These are phyloP conservation scores for Trichomalopsis sarcophagae DNA, from an alignment of 1,140 invertebrate species.

Conservation along the genomic window DNA sequence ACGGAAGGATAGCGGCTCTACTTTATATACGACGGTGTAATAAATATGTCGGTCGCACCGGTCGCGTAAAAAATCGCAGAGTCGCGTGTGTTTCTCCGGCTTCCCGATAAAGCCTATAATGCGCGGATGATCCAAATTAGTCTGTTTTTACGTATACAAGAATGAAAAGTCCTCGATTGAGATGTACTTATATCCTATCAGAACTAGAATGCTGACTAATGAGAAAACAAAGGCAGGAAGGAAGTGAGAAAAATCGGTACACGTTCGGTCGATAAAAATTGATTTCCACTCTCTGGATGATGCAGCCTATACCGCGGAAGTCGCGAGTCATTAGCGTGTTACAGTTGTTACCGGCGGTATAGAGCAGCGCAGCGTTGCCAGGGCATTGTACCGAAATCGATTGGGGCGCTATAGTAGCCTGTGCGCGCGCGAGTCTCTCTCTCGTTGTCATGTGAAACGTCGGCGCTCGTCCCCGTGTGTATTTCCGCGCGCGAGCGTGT, in stretches of 20 bases:
- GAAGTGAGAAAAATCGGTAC: background rate
- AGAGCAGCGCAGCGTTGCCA: background rate
- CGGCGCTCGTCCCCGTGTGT: background rate
- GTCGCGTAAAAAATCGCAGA: no score
- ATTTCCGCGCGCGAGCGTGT: conserved; percentile 23
- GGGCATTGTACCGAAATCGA: conserved; percentile 39
- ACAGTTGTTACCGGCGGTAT: background rate
- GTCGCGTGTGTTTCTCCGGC: background rate
- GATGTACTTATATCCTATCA: background rate
- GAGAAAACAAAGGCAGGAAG: background rate
- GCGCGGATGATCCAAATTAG: background rate
- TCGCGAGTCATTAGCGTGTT: conserved; percentile 19
- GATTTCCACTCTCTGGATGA: conserved; percentile 9
- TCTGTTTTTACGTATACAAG: background rate
- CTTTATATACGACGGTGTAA: no score
- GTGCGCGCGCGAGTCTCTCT: background rate
- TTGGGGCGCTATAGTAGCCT: background rate
- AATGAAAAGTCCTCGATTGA: background rate
- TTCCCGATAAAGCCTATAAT: background rate
- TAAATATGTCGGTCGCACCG: no score
- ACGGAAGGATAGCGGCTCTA: background rate
- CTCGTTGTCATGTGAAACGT: conserved; percentile 28
- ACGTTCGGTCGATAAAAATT: conserved; percentile 5
- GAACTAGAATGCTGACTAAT: background rate
- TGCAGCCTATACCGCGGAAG: background rate